Conservation (phyloP, 2,888 invertebrate species). For the Chydorus sphaericus region DNA sequence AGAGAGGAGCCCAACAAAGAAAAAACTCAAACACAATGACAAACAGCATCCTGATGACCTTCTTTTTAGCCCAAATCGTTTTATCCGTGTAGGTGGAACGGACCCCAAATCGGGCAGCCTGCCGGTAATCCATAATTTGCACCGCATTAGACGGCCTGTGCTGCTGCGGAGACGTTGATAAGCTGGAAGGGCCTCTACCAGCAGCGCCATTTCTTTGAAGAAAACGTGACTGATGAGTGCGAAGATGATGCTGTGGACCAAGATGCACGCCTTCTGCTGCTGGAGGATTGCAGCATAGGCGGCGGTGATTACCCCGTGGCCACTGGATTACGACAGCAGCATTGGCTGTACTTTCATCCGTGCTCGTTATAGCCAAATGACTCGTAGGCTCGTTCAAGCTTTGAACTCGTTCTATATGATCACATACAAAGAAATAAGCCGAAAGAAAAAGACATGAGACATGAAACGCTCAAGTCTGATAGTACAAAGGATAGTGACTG, state of each 20-base stretch:
- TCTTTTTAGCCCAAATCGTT: conserved; percentile 12
- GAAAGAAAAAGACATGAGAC: no score
- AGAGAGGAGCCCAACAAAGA: conserved; percentile 51
- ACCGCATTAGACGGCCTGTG: background rate
- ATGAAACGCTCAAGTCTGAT: no score
- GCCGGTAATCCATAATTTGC: conserved; percentile 11
- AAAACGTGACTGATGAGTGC: background rate
- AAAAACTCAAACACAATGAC: conserved; percentile 54
- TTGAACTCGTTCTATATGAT: background rate
- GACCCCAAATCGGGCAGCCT: conserved; percentile 10
- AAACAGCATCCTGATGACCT: conserved; percentile 44
- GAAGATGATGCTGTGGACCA: no score
- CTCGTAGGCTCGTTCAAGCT: background rate
- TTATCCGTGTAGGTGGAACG: conserved; percentile 14
- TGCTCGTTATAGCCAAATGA: background rate
- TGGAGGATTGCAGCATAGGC: conserved; percentile 5
- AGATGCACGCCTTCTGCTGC: background rate
- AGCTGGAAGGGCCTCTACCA: background rate
- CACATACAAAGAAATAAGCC: no score
- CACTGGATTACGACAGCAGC: background rate
- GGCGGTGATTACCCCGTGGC: conserved; percentile 10
- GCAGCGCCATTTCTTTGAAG: background rate
- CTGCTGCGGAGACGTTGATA: background rate
- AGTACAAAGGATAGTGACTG: no score
- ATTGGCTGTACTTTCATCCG: background rate